Evolutionary conservation across 2,797 vertebrate species (phyloP), one percentile per base, ranked within the genome.

Genomic region (Tachyglossus aculeatus): DNA sequence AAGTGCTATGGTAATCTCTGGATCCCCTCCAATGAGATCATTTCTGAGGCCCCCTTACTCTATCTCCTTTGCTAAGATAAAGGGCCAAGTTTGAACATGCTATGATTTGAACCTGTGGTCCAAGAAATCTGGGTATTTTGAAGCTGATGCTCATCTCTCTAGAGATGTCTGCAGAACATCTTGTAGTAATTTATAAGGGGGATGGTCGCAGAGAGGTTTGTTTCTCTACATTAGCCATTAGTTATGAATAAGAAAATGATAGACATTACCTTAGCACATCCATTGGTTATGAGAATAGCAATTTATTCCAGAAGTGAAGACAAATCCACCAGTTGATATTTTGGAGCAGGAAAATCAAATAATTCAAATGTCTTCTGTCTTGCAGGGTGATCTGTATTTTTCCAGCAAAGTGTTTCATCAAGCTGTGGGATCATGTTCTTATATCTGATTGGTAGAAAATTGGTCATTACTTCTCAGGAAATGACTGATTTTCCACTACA

Each of bases 401-500:
- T 53, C 51, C 52, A 43, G 11, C 1, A 0, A 54, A 27, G 43
- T 54, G 34, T 4, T 15, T 5, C 57, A 50, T 0, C 4, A 57
- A 73, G 18, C 33, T 0, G 18, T 15, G 57, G 25, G 29, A 52
- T 60, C 21, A 52, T 41, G 48, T 38, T 65, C 34, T 67, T 84
- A 59, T 82, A 74, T 64, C 48, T 52, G 73, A 76, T 31, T 63
- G 45, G 68, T 81, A 75, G 79, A 82, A 84, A 79, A 81, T 24
- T 1, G 52, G 58, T 65, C 69, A 41, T 78, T 88, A 74, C 82
- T 68, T 88, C 80, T 81, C 86, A 87, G 86, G 84, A 88, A 88
- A 86, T 7, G 79, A 77, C 74, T 74, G 83, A 84, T 79, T 86
- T 85, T 85, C 79, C 85, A 34, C 67, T 83, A 37, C 77, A 84